A percentile compares a stretch with the other conserved stretches of the same genome.
Evolutionary conservation across 2,113 vertebrate species (phyloP).

Genomic region (Neodon shergylaensis): DNA sequence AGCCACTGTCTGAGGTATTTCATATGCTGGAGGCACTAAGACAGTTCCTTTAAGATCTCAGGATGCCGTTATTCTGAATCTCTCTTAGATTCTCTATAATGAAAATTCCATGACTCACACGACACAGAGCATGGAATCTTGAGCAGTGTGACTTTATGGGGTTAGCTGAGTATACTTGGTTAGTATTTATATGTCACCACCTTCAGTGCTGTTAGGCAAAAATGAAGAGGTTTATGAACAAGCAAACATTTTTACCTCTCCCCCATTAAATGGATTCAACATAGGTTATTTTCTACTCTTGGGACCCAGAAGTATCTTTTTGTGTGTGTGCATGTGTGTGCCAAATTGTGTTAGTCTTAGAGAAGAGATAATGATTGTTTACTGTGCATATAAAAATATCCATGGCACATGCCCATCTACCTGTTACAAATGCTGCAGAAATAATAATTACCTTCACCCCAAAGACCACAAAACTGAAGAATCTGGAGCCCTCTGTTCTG

Average conservation of each 20-base stretch:
- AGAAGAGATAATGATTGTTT: not conserved
- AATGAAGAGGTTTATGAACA: not conserved
- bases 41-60: not conserved
- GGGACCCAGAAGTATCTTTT: not conserved
- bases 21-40: not conserved
- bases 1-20: accelerated
- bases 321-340: not conserved
- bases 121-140: not conserved
- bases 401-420: not conserved
- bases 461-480: not conserved
- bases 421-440: not conserved
- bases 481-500: not conserved
- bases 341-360: not conserved
- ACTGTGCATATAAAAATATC: not conserved
- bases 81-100: not conserved
- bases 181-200: not conserved
- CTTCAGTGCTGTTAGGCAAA: not conserved
- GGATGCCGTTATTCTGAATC: not conserved
- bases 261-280: not conserved
- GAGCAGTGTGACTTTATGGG: not conserved
- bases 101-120: not conserved
- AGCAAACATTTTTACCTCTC: not conserved
- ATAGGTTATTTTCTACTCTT: not conserved
- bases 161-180: not conserved
- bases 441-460: not conserved